Conservation (phyloP, 2,888 invertebrate species). For the Patella pellucida region DNA sequence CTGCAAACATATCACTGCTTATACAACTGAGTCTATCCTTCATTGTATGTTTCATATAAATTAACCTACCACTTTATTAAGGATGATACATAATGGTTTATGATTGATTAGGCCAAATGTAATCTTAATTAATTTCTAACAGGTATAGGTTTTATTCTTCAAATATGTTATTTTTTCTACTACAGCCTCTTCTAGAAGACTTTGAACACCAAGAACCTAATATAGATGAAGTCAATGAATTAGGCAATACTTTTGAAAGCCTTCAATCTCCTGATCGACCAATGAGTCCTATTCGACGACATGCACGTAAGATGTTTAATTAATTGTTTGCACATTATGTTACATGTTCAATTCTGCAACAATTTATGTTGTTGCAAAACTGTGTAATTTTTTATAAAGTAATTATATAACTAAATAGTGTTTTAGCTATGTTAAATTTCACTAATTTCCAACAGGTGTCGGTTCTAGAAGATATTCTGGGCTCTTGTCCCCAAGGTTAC, state of each 20-base stretch:
- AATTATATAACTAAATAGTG: background rate
- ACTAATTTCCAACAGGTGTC: slow-evolving; percentile 15
- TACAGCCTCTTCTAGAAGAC: slow-evolving; percentile 85
- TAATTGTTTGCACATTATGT: background rate
- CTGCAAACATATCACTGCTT: too few species aligned
- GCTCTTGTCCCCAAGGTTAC: slow-evolving; percentile 55
- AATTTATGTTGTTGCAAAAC: background rate
- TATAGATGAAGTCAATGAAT: slow-evolving; percentile 91
- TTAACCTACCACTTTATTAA: too few species aligned
- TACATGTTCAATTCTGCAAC: background rate
- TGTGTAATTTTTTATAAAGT: background rate
- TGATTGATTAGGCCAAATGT: background rate
- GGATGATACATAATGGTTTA: too few species aligned
- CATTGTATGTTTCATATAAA: too few species aligned
- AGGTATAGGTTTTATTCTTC: too few species aligned
- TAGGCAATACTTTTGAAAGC: slow-evolving; percentile 88
- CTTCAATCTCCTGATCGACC: slow-evolving; percentile 78
- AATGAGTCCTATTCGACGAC: slow-evolving; percentile 84
- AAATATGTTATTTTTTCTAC: background rate
- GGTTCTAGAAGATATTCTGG: slow-evolving; percentile 52
- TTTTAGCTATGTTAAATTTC: too few species aligned
- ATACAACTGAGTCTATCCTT: too few species aligned
- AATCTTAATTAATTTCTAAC: background rate
- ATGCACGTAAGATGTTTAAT: slow-evolving; percentile 33
- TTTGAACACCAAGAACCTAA: slow-evolving; percentile 87